These are phyloP conservation scores for Drosophila limbata DNA, from an alignment of 2,888 invertebrate species.

Conservation along the genomic window DNA sequence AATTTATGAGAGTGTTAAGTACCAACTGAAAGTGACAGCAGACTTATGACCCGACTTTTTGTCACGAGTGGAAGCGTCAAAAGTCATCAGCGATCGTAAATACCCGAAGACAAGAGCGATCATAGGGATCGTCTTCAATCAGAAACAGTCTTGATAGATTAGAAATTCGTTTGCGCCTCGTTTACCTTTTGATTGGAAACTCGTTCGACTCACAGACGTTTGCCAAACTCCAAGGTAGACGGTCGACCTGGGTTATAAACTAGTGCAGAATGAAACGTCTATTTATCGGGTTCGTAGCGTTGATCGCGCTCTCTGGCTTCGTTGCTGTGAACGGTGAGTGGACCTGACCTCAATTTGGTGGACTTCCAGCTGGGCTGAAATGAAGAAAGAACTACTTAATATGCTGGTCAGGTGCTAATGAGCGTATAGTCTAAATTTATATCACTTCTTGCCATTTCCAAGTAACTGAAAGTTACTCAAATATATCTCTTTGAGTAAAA, in stretches of 20 bases:
- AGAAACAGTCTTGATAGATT: constrained; percentile 43
- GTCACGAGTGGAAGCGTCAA: constrained; percentile 11
- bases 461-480: not conserved
- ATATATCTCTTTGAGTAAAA: not conserved
- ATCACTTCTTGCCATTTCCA: constrained; percentile 1
- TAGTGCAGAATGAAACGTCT: constrained; percentile 57
- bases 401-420: constrained; percentile 45
- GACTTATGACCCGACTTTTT: constrained; percentile 24
- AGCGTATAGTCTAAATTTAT: constrained; percentile 9
- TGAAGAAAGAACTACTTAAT: constrained; percentile 20
- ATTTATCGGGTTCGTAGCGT: constrained; percentile 39
- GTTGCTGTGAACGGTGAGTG: constrained; percentile 63
- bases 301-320: constrained; percentile 49
- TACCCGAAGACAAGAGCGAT: constrained; percentile 23
- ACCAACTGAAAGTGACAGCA: constrained; percentile 27
- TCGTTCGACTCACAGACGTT: constrained; percentile 51
- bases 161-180: constrained; percentile 40
- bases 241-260: constrained; percentile 41
- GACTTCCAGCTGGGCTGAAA: constrained; percentile 31
- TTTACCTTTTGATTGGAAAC: constrained; percentile 44
- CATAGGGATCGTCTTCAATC: constrained; percentile 23
- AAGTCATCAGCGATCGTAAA: constrained; percentile 40
- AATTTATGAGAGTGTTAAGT: constrained; percentile 49
- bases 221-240: constrained; percentile 48
- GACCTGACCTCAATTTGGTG: constrained; percentile 39